Conservation (phyloP, 2,113 vertebrate genomes). For the Maylandia zebra region DNA sequence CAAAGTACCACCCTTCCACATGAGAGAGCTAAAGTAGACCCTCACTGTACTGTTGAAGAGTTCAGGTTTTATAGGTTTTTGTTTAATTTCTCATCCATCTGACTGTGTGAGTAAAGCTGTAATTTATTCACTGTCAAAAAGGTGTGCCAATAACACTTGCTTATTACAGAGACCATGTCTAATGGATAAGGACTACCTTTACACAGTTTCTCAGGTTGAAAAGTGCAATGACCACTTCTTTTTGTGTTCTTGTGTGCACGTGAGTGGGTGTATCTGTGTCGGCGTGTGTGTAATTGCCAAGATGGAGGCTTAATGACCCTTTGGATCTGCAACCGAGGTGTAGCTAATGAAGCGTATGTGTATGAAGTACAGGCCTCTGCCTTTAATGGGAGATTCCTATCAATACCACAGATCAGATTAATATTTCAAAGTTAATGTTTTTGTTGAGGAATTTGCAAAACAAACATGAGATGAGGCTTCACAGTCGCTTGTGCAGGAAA, state of each 20-base stretch:
- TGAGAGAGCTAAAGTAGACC: not conserved
- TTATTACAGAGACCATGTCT: not conserved
- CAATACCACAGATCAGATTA: conserved; percentile 76
- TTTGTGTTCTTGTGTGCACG: not conserved
- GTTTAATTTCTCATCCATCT: not conserved
- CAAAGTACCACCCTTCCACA: not conserved
- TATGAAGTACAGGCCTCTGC: conserved; percentile 63
- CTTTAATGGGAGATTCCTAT: conserved; percentile 70
- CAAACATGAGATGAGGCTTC: conserved; percentile 74
- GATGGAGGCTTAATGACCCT: conserved; percentile 72
- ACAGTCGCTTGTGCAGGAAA: conserved; percentile 74
- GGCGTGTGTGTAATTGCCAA: conserved; percentile 42
- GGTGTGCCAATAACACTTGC: not conserved
- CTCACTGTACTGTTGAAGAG: not conserved
- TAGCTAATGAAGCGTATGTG: conserved; percentile 73
- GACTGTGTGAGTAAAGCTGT: not conserved
- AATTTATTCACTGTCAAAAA: not conserved
- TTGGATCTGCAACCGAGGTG: conserved; percentile 65
- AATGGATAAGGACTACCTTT: not conserved
- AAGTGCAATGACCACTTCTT: not conserved
- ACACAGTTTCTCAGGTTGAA: not conserved
- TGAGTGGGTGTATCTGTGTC: not conserved
- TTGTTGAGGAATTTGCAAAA: conserved; percentile 76
- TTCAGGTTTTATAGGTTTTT: not conserved
- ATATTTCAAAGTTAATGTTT: conserved; percentile 82